Base-by-base conservation (phyloP, 1,140 invertebrate species). In the Drosophila malerkotliana region DNA sequence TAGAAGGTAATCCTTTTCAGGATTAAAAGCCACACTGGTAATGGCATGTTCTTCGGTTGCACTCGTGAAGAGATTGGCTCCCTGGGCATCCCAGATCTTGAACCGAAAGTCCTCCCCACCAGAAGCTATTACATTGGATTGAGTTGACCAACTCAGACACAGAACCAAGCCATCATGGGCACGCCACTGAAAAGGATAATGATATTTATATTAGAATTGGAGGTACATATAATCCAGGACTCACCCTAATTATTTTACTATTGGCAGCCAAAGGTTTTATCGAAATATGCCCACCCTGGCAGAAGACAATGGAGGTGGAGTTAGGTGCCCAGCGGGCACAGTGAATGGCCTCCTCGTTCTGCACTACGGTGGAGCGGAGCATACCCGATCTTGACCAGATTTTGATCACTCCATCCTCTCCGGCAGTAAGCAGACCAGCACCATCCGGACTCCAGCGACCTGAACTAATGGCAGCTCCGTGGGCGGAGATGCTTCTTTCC, bases 311-410 rank as follows among this genome's bases (percentile, higher is more conserved):
- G 26, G 95, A 94, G 45, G 95, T 95, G 53, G 95, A 96, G 90
- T 98, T 96, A 4, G 97, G 96, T 51, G 96, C 96, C 98, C 98
- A 99, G 57, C 95, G 94, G 7, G 97, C 95, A 39, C 95, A 95
- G 84, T 98, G 97, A 30, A 99, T 95, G 3, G 95, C 94, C 72
- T 94, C 94, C 82, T 94, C 95, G 54, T 95, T 96, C 90, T 98
- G 96, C 21, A 97, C 95, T 1, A 99, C 93, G 4, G 97, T 97
- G 10, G 98, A 98, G 24, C 98, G 94, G 4, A 99, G 92, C 95
- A 99, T 98, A 49, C 98, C 98, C 91, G 96, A 98, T 28, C 97
- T 93, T 3, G 98, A 99, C 98, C 98, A 99, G 61, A 99, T 96
- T 93, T 99, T 99, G 0, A 99, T 94, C 37, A 95, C 94, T 10